These are phyloP conservation scores for Thera britannica DNA, from an alignment of 2,888 invertebrate genomes.

Conservation along the genomic window DNA sequence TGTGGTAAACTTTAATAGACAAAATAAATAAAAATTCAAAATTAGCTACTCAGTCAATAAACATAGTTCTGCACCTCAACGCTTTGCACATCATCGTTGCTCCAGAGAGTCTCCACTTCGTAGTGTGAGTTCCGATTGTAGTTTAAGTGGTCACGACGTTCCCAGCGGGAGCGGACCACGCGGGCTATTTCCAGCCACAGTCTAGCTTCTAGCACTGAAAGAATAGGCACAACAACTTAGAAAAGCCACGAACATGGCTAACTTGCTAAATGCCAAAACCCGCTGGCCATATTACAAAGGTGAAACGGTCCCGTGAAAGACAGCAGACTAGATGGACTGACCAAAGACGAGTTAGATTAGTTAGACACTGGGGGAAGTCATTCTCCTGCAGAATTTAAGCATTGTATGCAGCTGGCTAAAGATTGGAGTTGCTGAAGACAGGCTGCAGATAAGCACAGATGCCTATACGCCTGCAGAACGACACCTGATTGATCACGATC, in stretches of 20 bases:
- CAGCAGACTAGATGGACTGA: too few relatives aligned
- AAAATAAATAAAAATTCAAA: neutral
- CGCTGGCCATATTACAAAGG: too few relatives aligned
- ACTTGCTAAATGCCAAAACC: too few relatives aligned
- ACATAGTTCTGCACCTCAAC: conserved; percentile 72
- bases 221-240: neutral
- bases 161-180: conserved; percentile 66
- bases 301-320: too few relatives aligned
- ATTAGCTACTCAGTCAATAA: conserved; percentile 49
- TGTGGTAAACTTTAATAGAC: neutral
- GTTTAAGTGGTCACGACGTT: conserved; percentile 52
- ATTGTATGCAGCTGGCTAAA: too few relatives aligned
- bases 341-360: too few relatives aligned
- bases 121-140: conserved; percentile 45
- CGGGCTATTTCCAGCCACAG: conserved; percentile 72
- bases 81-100: conserved; percentile 72
- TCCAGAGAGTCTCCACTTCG: conserved; percentile 71
- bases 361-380: too few relatives aligned
- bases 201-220: conserved; percentile 63
- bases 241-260: neutral
- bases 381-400: too few relatives aligned
- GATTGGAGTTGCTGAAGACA: too few relatives aligned
- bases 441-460: too few relatives aligned
- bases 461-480: too few relatives aligned
- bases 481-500: too few relatives aligned